Base-by-base conservation (phyloP, 2,797 vertebrate genomes). In the Propithecus perrieri region DNA sequence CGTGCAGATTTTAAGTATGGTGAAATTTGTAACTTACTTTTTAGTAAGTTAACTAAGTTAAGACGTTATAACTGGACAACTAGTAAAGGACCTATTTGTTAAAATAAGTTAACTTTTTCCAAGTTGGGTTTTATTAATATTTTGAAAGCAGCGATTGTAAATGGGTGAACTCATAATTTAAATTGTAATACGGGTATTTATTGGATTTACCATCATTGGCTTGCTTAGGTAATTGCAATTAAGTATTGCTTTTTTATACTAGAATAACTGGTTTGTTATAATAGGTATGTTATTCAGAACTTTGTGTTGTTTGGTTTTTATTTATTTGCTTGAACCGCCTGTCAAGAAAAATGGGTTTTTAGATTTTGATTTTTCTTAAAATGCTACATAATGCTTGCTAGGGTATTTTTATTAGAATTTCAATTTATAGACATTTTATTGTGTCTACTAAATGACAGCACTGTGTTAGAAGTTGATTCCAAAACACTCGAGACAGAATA, bases 341-440 rank as follows among this genome's bases (percentile, higher is more conserved):
- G n/a, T n/a, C 63, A n/a, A 65, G 67, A 69, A 38, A 69, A 69
- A 69, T 1, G 13, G 63, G 20, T 18, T 83, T 63, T 90, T 78
- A 79, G 67, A 46, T 90, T 43, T 79, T 48, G 33, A 26, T 55
- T 89, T 96, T 94, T 85, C n/a, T 78, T 75, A 72, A 81, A 80
- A 81, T 55, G 24, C 30, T 78, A 14, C 30, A 20, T 81, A 65
- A 41, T 59, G 9, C 30, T 55, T 92, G 35, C 12, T 81, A 35
- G n/a, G 72, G 12, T 76, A n/a, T 95, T 91, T 76, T 18, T 84
- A 61, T 93, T 43, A 89, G 69, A 85, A 75, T 81, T 94, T 89
- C 20, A 81, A 13, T 76, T 94, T 71, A 74, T 10, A 75, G 50
- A 38, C 30, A 28, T 94, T 79, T 71, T 33, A 65, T 28, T 61